Evolutionary conservation across 2,888 invertebrate genomes (phyloP), one percentile per base, ranked within the genome.

Genomic region (Eupithecia pulchellata): DNA sequence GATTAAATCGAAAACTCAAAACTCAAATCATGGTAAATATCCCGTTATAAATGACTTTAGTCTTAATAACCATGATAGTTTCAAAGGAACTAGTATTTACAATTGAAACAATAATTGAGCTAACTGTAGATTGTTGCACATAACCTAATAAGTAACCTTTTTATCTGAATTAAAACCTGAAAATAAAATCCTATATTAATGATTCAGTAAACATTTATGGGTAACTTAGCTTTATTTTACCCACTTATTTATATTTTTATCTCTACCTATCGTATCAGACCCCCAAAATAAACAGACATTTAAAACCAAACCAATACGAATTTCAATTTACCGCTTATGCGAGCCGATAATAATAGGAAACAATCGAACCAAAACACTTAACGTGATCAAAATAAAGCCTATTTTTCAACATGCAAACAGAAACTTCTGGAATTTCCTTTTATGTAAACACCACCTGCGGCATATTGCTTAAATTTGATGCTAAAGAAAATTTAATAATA

Each of bases 401-500:
- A n/a, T 66, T 64, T 52, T 58, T 58, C n/a, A n/a, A 58, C 13
- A 29, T 58, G n/a, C 27, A 32, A 42, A 66, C 29, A 42, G 14
- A 42, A 30, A 60, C 39, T 20, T 60, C 64, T 39, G 30, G 57
- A 42, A 42, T 64, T 58, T 32, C 39, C 39, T 58, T 39, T 30
- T 13, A 34, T 39, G 52, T 27, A 32, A 60, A 17, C 27, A 36
- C 30, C 55, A 68, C 68, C 64, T 68, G 68, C 42, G 29, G 42
- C 32, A 58, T 68, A 68, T 68, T 68, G 68, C 57, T 47, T 68
- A 68, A 68, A 63, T 63, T 68, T 63, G 14, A 68, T 63, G 62
- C 68, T 36, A 29, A 36, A 68, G 63, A 63, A 68, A 68, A 63
- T 68, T 68, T 68, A 63, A 57, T 68, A 63, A 63, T 36, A 57